phyloP scores from a whole-genome alignment of 2,888 invertebrate species.

The Pterostichus madidus region DNA sequence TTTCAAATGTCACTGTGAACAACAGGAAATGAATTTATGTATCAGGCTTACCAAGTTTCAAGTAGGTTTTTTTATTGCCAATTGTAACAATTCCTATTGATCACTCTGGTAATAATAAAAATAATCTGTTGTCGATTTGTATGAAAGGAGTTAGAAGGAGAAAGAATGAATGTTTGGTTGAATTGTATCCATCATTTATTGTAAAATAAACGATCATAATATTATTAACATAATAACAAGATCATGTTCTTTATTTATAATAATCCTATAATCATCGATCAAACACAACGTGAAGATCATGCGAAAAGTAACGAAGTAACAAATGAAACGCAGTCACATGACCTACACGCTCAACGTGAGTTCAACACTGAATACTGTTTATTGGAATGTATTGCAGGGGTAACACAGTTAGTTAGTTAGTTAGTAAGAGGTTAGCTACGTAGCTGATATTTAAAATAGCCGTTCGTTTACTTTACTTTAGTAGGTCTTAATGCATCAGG shows the following conservation, averaged over 20 bases:
- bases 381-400: constrained; percentile 64
- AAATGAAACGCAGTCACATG: constrained; percentile 40
- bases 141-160: too few species aligned
- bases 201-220: constrained; percentile 68
- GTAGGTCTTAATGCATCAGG: constrained; percentile 58
- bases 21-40: too few species aligned
- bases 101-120: too few species aligned
- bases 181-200: constrained; percentile 66
- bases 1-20: too few species aligned
- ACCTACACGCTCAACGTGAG: constrained; percentile 48
- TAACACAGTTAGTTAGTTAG: constrained; percentile 58
- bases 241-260: constrained; percentile 60
- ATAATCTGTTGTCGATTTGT: too few species aligned
- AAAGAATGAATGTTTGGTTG: too few species aligned
- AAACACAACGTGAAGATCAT: constrained; percentile 45
- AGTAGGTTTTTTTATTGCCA: too few species aligned
- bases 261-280: constrained; percentile 52
- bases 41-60: too few species aligned
- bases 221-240: constrained; percentile 67
- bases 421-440: constrained; percentile 48
- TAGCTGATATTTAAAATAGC: constrained; percentile 63
- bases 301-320: constrained; percentile 23
- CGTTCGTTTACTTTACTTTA: constrained; percentile 43
- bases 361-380: constrained; percentile 65
- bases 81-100: too few species aligned